Base-by-base conservation (phyloP, 2,113 vertebrate species). In the Epinephelus fuscoguttatus region DNA sequence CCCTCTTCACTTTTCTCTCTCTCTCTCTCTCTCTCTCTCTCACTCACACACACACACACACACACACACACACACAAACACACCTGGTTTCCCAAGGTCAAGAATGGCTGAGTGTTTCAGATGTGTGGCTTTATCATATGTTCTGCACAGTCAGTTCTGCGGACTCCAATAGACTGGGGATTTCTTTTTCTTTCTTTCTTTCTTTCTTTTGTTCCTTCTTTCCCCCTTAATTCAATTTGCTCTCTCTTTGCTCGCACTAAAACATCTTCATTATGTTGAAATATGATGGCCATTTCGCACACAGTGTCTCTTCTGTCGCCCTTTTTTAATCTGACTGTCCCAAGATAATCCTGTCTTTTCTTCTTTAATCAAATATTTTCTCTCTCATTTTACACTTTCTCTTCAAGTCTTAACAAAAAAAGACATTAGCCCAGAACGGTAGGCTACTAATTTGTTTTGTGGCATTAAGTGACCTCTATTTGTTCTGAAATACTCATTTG, bases 51-150 rank as follows among this genome's bases (percentile, higher is more conserved):
- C 25, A 27, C 27, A 27, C 25, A 27, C 25, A 27, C 25, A 27
- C 62, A 59, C 52, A 78, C 49, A 59, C n/a, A 66, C 73, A 42
- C 47, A 45, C 53, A 42, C 33, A 59, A 55, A 69, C 47, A 47
- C 23, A 82, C 73, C 66, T 68, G 60, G 55, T 82, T 75, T 83
- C 63, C 40, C 64, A 75, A 87, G 55, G 75, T 73, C 60, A 70
- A 40, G 67, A 75, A 61, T 8, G 68, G 70, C 75, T 56, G 78
- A 78, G 79, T 74, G 37, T 82, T 73, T 80, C 52, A 80, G 27
- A 86, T 30, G 30, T 66, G 8, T 67, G 42, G 57, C 57, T 81
- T 5, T 55, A 63, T 77, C 30, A 80, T 53, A 75, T 61, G 57
- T 64, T 81, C 55, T 68, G 71, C 63, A 40, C 21, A 27, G 40